Conservation (phyloP, 2,888 invertebrate species). For the Saturnia japonica region DNA sequence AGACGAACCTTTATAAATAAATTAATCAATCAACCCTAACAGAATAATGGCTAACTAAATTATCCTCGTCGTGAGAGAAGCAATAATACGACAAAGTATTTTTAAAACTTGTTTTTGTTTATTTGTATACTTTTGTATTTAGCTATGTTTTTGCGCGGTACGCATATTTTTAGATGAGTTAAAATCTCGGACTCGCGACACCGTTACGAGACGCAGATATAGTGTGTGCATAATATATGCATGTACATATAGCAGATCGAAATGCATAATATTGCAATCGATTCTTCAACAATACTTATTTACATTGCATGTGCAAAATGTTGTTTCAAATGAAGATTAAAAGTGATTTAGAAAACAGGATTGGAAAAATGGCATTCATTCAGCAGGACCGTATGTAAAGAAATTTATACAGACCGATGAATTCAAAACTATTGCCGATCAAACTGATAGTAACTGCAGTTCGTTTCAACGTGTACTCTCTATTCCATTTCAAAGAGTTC, state of each 20-base stretch:
- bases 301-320: no score
- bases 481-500: slow-evolving; percentile 28
- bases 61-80: not conserved
- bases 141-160: no score
- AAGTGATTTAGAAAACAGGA: not conserved
- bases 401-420: slow-evolving; percentile 39
- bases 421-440: slow-evolving; percentile 42
- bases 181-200: no score
- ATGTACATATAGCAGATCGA: no score
- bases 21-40: no score
- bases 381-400: slow-evolving; percentile 30
- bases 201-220: no score
- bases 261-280: no score
- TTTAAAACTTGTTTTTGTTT: not conserved
- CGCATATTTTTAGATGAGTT: no score
- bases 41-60: not conserved
- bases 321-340: not conserved
- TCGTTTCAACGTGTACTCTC: slow-evolving; percentile 29
- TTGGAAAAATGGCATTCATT: slow-evolving; percentile 1
- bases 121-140: no score
- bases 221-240: no score
- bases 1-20: no score
- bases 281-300: not conserved
- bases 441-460: slow-evolving; percentile 36
- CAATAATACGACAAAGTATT: not conserved